Conservation (phyloP, 1,140 invertebrate genomes). For the Zaprionus nigranus region DNA sequence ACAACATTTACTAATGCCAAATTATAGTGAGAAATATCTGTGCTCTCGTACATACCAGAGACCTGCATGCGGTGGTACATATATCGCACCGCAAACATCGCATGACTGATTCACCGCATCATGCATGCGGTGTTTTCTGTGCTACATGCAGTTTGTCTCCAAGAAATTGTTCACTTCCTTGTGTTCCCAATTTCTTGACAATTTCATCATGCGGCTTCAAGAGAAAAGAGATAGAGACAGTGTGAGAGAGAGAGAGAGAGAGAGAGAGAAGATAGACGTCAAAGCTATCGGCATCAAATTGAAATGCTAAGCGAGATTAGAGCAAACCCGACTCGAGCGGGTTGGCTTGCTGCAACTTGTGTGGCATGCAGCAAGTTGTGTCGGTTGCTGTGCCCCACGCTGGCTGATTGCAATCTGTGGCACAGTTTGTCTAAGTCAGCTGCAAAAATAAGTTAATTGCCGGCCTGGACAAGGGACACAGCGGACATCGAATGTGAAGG, state of each 20-base stretch:
- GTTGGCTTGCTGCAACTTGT: slow-evolving; percentile 47
- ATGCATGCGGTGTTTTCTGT: no score
- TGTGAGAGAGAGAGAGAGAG: neutral
- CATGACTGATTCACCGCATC: no score
- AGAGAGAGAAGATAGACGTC: neutral
- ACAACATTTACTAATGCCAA: no score
- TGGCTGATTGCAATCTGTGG: slow-evolving; percentile 71
- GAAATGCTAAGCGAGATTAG: slow-evolving; percentile 36
- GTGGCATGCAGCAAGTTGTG: slow-evolving; percentile 45
- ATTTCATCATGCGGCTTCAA: neutral
- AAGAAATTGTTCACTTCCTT: neutral
- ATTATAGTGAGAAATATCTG: no score
- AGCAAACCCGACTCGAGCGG: neutral
- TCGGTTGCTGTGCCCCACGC: slow-evolving; percentile 10
- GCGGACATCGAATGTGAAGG: slow-evolving; percentile 48
- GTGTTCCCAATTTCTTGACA: neutral
- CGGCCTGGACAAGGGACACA: slow-evolving; percentile 18
- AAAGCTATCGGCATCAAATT: slow-evolving; percentile 41
- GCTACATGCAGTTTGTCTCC: no score
- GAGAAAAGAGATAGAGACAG: neutral
- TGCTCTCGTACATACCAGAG: no score
- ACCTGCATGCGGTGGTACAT: no score
- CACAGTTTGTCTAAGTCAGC: slow-evolving; percentile 75
- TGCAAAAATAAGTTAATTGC: slow-evolving; percentile 78
- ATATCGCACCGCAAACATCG: no score